Percentiles rank a stretch among this genome's conserved stretches.
Conservation (phyloP, 2,888 invertebrate species). For the Troides oblongomaculatus region DNA sequence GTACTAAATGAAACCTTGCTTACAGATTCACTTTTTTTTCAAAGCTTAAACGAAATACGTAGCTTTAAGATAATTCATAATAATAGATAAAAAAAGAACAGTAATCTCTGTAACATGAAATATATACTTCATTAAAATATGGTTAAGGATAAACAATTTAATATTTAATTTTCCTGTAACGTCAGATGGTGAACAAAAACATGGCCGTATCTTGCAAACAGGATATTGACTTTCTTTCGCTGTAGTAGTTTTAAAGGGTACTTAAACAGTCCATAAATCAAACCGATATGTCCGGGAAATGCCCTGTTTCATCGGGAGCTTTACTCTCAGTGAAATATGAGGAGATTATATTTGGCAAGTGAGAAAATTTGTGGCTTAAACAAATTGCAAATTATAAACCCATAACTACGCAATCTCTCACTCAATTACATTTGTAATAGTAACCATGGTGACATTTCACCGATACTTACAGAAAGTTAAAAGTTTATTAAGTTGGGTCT, state of each 20-base stretch:
- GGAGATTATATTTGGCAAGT: constrained; percentile 60
- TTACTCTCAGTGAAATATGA: constrained; percentile 67
- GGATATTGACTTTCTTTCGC: constrained; percentile 56
- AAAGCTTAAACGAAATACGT: not conserved
- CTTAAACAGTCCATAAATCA: constrained; percentile 76
- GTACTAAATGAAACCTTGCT: constrained; percentile 63
- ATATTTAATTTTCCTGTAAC: constrained; percentile 18
- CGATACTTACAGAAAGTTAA: too few relatives aligned
- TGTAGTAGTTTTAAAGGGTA: constrained; percentile 72
- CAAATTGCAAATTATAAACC: constrained; percentile 37
- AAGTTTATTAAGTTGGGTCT: too few relatives aligned
- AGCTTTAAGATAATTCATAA: not conserved
- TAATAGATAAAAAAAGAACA: not conserved
- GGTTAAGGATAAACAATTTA: too few relatives aligned
- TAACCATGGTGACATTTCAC: not conserved
- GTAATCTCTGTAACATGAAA: not conserved
- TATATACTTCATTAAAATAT: too few relatives aligned
- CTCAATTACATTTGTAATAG: not conserved
- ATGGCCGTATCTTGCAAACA: constrained; percentile 26
- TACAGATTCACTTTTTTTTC: constrained; percentile 50
- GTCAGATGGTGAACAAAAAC: constrained; percentile 28
- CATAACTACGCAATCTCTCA: constrained; percentile 15
- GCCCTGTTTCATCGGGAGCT: constrained; percentile 70
- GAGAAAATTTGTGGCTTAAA: constrained; percentile 45
- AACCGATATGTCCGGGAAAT: constrained; percentile 68